Base-by-base conservation (phyloP, 37 sponge, comb jelly and placozoan species). In the Aphrocallistes beatrix region DNA sequence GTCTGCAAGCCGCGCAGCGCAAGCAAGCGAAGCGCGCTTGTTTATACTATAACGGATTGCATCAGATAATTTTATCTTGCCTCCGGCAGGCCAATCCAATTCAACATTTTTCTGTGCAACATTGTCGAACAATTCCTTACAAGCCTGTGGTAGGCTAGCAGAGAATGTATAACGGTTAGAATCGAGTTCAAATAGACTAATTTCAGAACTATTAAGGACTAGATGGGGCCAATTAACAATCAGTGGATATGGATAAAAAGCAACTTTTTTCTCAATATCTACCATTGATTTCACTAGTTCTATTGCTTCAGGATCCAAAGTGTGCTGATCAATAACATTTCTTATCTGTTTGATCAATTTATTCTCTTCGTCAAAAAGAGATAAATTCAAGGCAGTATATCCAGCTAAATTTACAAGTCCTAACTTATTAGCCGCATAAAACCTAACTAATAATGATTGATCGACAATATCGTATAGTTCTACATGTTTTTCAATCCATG, bases 21-120 rank as follows among this genome's bases (percentile, higher is more conserved):
- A n/a, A n/a, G n/a, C n/a, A n/a, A n/a, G n/a, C n/a, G n/a, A n/a
- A n/a, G n/a, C n/a, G n/a, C n/a, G n/a, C n/a, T n/a, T n/a, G n/a
- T n/a, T n/a, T n/a, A n/a, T 36, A 84, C 91, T 91, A 84, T 91
- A 84, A 0, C 91, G 88, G 36, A 91, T 88, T 28, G 91, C 91
- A 86, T 91, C 91, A 23, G 88, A 84, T 8, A 91, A 84, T 38
- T 75, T 85, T 28, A 51, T 51, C 34, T 82, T 32, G 19, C 38
- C 10, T 0, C 9, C 82, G 9, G 38, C 32, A 0, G 50, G 25
- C 88, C 86, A 91, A 39, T 91, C 88, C 23, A 91, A 88, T 28
- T 84, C 81, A 16, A 91, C 82, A 10, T 83, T 45, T 19, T 38
- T n/a, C 21, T 36, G 84, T 17, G 88, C 32, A 23, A 91, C 84